These are phyloP conservation scores for Trichomycterus rosablanca DNA, from an alignment of 2,113 vertebrate species.

Conservation along the genomic window DNA sequence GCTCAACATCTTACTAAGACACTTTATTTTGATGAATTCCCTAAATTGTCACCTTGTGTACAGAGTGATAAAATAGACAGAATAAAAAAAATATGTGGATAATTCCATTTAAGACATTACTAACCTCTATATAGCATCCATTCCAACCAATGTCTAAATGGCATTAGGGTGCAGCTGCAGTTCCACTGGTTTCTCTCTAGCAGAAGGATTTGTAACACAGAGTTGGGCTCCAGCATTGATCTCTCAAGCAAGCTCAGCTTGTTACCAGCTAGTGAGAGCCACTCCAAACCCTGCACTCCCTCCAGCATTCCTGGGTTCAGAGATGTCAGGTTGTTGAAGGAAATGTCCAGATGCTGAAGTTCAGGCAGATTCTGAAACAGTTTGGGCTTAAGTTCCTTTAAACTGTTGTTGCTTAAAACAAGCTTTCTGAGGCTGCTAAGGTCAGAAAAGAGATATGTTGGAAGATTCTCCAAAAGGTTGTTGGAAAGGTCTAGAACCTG, in stretches of 20 bases:
- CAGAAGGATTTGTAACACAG: slow-evolving; percentile 74
- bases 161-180: slow-evolving; percentile 85
- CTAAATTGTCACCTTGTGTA: too few relatives aligned
- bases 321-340: slow-evolving; percentile 76
- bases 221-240: slow-evolving; percentile 79
- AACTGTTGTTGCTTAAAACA: slow-evolving; percentile 72
- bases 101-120: too few relatives aligned
- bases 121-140: slow-evolving; percentile 91
- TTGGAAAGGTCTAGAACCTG: slow-evolving; percentile 85
- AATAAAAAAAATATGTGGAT: too few relatives aligned
- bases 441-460: slow-evolving; percentile 60
- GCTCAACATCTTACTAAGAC: too few relatives aligned
- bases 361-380: slow-evolving; percentile 70
- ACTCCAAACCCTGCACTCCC: slow-evolving; percentile 72
- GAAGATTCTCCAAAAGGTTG: slow-evolving; percentile 80
- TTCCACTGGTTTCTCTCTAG: slow-evolving; percentile 90
- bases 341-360: slow-evolving; percentile 82
- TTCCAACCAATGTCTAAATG: slow-evolving; percentile 94
- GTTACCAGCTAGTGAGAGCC: slow-evolving; percentile 83
- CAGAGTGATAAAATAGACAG: too few relatives aligned
- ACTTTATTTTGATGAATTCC: too few relatives aligned
- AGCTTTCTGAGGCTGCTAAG: slow-evolving; percentile 68
- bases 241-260: slow-evolving; percentile 78
- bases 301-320: slow-evolving; percentile 81
- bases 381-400: slow-evolving; percentile 76